These are phyloP conservation scores for Drosophila varians DNA, from an alignment of 1,140 invertebrate species.

Conservation along the genomic window DNA sequence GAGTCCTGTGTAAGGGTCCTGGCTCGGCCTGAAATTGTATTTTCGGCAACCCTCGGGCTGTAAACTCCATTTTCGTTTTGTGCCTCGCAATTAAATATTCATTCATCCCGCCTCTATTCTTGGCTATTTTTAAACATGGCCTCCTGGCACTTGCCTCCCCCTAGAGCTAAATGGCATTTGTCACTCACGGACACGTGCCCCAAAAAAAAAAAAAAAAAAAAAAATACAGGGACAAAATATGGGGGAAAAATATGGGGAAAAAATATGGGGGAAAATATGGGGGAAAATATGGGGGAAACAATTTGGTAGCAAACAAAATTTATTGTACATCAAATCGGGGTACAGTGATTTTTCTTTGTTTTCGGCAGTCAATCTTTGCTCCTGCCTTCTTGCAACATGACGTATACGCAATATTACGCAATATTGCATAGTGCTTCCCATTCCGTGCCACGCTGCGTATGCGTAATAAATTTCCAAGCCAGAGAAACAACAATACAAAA, in stretches of 20 bases:
- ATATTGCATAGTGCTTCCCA: background rate
- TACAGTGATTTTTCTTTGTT: background rate
- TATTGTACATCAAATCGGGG: background rate
- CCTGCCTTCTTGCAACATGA: background rate
- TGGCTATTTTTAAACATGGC: conserved; percentile 63
- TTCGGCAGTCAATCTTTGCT: background rate
- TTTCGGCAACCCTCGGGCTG: conserved; percentile 8
- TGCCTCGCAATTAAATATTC: conserved; percentile 75
- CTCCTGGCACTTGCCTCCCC: conserved; percentile 19
- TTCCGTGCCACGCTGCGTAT: background rate
- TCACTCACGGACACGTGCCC: conserved; percentile 33
- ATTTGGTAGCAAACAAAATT: background rate
- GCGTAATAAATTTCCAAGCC: background rate
- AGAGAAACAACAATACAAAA: background rate
- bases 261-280: no score
- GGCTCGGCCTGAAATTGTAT: no score
- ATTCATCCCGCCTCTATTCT: conserved; percentile 56
- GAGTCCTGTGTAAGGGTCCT: no score
- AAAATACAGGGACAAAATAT: no score
- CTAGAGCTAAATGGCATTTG: conserved; percentile 39
- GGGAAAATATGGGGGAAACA: no score
- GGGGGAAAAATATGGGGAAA: no score
- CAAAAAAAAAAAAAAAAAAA: background rate
- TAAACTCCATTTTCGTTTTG: conserved; percentile 25
- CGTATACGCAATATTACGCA: conserved; percentile 32